Conservation (phyloP, 2,888 invertebrate species). For the Tachina fera region DNA sequence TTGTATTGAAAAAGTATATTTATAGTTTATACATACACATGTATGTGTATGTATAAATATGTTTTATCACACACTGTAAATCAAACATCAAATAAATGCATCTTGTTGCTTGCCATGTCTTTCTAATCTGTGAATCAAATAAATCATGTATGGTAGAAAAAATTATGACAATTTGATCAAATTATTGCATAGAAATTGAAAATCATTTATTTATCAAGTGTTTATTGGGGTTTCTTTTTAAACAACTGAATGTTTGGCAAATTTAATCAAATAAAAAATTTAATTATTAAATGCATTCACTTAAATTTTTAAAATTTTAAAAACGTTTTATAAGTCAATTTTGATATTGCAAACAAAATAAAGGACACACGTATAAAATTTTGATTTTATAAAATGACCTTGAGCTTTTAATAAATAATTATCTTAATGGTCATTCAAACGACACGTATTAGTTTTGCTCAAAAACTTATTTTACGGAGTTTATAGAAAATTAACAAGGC, state of each 20-base stretch:
- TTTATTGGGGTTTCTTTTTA: not conserved
- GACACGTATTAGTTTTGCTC: too few species aligned
- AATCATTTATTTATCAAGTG: conserved; percentile 37
- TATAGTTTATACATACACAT: not conserved
- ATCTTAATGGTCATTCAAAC: too few species aligned
- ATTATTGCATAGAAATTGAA: conserved; percentile 65
- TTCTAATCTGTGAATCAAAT: conserved; percentile 56
- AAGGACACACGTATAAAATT: too few species aligned
- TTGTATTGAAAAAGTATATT: not conserved
- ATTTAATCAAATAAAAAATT: not conserved
- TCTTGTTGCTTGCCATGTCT: conserved; percentile 53
- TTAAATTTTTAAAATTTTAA: not conserved
- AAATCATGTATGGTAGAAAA: conserved; percentile 51
- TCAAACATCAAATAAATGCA: conserved; percentile 19
- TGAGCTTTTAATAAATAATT: too few species aligned
- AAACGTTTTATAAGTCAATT: too few species aligned
- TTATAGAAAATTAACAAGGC: not conserved
- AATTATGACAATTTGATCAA: conserved; percentile 72
- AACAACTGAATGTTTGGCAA: too few species aligned
- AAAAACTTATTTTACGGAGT: not conserved
- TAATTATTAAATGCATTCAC: conserved; percentile 8
- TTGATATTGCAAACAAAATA: too few species aligned
- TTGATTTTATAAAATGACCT: too few species aligned
- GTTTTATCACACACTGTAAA: not conserved
- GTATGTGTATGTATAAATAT: not conserved